Percentiles rank a stretch among this genome's conserved stretches.
phyloP scores from a whole-genome alignment of 1,140 invertebrate species.

The Nasonia longicornis region DNA sequence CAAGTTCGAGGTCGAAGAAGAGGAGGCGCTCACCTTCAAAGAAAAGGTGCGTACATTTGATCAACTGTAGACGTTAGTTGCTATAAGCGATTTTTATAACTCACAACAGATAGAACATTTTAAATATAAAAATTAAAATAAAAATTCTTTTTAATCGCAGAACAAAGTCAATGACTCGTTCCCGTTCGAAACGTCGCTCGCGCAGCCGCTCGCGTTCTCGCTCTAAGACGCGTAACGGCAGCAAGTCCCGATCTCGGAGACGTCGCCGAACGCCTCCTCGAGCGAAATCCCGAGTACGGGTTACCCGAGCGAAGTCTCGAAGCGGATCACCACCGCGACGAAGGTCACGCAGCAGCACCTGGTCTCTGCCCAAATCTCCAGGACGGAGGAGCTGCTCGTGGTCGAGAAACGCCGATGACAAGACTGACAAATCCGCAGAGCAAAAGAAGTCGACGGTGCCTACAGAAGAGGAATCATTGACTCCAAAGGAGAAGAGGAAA shows the following conservation, averaged over 20 bases:
- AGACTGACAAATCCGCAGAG: slow-evolving; percentile 37
- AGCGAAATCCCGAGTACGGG: slow-evolving; percentile 50
- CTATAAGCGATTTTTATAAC: too few relatives aligned
- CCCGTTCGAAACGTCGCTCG: slow-evolving; percentile 1
- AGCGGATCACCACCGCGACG: slow-evolving; percentile 43
- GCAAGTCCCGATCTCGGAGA: not conserved
- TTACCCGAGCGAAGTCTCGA: slow-evolving; percentile 59
- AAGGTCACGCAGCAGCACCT: slow-evolving; percentile 62
- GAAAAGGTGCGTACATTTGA: not conserved
- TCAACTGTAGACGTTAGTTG: too few relatives aligned
- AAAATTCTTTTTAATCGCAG: not conserved
- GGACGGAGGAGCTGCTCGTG: slow-evolving; percentile 62
- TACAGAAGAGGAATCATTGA: not conserved
- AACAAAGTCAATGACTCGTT: not conserved
- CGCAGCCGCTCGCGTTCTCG: not conserved
- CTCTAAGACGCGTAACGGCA: slow-evolving; percentile 16
- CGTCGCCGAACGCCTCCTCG: slow-evolving; percentile 42
- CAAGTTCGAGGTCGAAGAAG: slow-evolving; percentile 51
- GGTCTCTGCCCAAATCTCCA: slow-evolving; percentile 64
- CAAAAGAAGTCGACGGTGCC: slow-evolving; percentile 25
- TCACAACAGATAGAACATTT: not conserved
- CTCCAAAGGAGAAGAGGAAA: not conserved
- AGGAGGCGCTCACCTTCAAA: slow-evolving; percentile 3
- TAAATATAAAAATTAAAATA: not conserved
- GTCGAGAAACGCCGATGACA: slow-evolving; percentile 57